Conservation (phyloP, 2,888 invertebrate genomes). For the Thymelicus acteon region DNA sequence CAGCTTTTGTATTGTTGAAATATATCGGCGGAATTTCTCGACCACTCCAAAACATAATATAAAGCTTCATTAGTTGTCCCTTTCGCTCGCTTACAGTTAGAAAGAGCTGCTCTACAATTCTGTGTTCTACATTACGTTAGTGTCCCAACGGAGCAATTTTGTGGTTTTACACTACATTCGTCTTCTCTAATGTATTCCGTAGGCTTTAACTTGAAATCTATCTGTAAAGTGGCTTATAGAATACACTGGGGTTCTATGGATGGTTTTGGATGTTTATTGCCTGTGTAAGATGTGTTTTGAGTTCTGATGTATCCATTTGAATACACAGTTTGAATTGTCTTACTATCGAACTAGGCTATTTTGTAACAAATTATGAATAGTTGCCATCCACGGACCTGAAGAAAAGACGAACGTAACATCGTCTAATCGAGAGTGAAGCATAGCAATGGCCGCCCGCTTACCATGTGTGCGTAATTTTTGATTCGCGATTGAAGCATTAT, state of each 20-base stretch:
- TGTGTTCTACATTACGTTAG: slow-evolving; percentile 30
- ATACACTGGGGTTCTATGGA: slow-evolving; percentile 10
- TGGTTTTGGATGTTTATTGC: slow-evolving; percentile 5
- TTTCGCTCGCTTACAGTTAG: background rate
- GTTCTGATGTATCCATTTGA: background rate
- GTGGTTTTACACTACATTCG: slow-evolving; percentile 37
- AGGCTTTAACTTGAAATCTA: slow-evolving; percentile 32
- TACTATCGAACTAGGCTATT: too few species aligned
- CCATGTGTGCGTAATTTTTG: too few species aligned
- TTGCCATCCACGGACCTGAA: too few species aligned
- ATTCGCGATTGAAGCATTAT: too few species aligned
- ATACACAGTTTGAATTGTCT: too few species aligned
- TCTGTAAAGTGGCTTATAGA: slow-evolving; percentile 28
- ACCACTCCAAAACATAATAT: slow-evolving; percentile 36
- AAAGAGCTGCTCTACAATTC: slow-evolving; percentile 22
- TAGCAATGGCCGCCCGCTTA: too few species aligned
- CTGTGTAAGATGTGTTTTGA: slow-evolving; percentile 6
- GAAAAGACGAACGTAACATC: too few species aligned
- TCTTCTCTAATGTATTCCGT: slow-evolving; percentile 36
- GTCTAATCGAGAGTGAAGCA: too few species aligned
- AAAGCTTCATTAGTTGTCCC: slow-evolving; percentile 20
- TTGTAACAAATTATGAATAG: too few species aligned
- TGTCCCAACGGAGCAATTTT: slow-evolving; percentile 32
- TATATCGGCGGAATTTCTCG: slow-evolving; percentile 35
- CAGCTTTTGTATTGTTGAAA: slow-evolving; percentile 36